A percentile compares a stretch with the other conserved stretches of the same genome.
These are phyloP conservation scores for Podarcis cretensis DNA, from an alignment of 2,113 vertebrate species.

Conservation along the genomic window DNA sequence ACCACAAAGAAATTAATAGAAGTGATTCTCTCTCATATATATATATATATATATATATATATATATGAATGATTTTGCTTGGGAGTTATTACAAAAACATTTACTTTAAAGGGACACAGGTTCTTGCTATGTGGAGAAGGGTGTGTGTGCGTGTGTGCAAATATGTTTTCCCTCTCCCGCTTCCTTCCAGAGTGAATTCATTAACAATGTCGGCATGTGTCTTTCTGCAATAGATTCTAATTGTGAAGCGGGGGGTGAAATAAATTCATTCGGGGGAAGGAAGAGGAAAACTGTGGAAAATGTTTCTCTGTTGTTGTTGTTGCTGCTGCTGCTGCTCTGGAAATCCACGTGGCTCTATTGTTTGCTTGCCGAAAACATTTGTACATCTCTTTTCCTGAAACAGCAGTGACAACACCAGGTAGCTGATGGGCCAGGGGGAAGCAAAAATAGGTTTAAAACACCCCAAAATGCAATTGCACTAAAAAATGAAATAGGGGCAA, in stretches of 20 bases:
- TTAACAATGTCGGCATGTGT: not conserved
- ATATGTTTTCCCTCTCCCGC: not conserved
- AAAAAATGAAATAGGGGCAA: no score
- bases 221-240: not conserved
- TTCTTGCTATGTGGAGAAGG: constrained; percentile 1
- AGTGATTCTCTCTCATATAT: constrained; percentile 8
- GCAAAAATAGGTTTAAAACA: not conserved
- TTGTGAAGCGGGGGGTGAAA: not conserved
- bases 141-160: not conserved
- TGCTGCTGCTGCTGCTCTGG: no score
- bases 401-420: no score
- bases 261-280: not conserved
- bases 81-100: constrained; percentile 48
- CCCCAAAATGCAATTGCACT: no score
- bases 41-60: not conserved
- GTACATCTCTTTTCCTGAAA: not conserved
- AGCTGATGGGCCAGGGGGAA: not conserved
- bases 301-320: not conserved
- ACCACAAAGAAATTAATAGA: constrained; percentile 61
- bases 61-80: constrained; percentile 24
- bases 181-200: not conserved
- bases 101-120: constrained; percentile 48
- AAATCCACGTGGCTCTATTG: not conserved
- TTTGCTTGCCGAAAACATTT: not conserved
- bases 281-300: not conserved